Conservation (phyloP, 2,888 invertebrate genomes). For the Sinhomidia bicolor region DNA sequence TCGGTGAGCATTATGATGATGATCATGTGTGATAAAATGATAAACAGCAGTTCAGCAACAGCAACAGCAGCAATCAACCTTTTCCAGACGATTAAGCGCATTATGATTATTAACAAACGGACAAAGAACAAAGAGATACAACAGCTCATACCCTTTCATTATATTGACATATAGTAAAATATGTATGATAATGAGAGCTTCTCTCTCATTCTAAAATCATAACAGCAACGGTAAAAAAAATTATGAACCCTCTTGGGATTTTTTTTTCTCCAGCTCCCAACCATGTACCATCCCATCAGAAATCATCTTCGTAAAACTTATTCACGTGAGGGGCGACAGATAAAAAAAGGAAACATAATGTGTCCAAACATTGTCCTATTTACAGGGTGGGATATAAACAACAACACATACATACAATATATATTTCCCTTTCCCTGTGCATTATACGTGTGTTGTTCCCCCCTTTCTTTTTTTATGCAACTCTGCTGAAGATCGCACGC, state of each 20-base stretch:
- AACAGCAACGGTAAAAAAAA: not conserved
- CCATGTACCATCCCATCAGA: too few species aligned
- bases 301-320: not conserved
- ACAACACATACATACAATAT: too few species aligned
- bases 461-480: not conserved
- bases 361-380: slow-evolving; percentile 63
- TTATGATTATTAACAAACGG: slow-evolving; percentile 61
- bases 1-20: slow-evolving; percentile 32
- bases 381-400: slow-evolving; percentile 41
- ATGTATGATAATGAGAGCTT: slow-evolving; percentile 48
- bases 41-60: slow-evolving; percentile 36
- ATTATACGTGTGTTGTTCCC: too few species aligned
- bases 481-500: slow-evolving; percentile 28
- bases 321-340: slow-evolving; percentile 6
- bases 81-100: slow-evolving; percentile 66
- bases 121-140: slow-evolving; percentile 35
- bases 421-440: not conserved
- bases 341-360: not conserved
- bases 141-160: slow-evolving; percentile 60
- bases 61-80: slow-evolving; percentile 39
- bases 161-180: slow-evolving; percentile 44
- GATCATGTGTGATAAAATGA: slow-evolving; percentile 48
- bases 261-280: slow-evolving; percentile 15
- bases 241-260: slow-evolving; percentile 18
- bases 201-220: not conserved